phyloP scores from a whole-genome alignment of 2,797 vertebrate species.

The Avahi laniger region DNA sequence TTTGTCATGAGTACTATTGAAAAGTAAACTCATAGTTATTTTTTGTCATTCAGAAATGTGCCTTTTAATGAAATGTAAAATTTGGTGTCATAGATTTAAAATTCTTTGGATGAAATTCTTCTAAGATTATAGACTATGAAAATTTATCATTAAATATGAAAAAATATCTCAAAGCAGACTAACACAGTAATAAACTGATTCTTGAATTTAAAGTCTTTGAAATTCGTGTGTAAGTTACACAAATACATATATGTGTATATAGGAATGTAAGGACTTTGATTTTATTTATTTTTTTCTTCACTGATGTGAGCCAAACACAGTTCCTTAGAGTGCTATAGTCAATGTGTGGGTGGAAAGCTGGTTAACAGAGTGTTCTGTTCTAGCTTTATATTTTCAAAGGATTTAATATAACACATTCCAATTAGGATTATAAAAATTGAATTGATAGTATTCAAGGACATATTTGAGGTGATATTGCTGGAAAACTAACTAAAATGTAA shows the following conservation, averaged over 20 bases:
- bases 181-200: not conserved
- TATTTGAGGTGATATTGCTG: not conserved
- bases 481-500: not conserved
- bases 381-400: not conserved
- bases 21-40: not conserved
- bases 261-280: not conserved
- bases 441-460: not conserved
- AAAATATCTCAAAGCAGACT: not conserved
- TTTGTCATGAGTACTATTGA: not conserved
- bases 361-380: not conserved
- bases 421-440: conserved; percentile 3
- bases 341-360: not conserved
- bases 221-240: not conserved
- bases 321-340: not conserved
- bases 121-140: not conserved
- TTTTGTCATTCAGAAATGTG: not conserved
- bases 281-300: not conserved
- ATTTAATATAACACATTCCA: not conserved
- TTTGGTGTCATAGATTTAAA: not conserved
- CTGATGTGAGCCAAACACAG: not conserved
- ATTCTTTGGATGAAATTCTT: not conserved
- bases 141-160: not conserved
- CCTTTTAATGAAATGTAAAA: not conserved
- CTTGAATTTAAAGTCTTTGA: not conserved
- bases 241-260: not conserved